Evolutionary conservation across 2,113 vertebrate genomes (phyloP), one percentile per base, ranked within the genome.

Genomic region (Crotalus horridus): DNA sequence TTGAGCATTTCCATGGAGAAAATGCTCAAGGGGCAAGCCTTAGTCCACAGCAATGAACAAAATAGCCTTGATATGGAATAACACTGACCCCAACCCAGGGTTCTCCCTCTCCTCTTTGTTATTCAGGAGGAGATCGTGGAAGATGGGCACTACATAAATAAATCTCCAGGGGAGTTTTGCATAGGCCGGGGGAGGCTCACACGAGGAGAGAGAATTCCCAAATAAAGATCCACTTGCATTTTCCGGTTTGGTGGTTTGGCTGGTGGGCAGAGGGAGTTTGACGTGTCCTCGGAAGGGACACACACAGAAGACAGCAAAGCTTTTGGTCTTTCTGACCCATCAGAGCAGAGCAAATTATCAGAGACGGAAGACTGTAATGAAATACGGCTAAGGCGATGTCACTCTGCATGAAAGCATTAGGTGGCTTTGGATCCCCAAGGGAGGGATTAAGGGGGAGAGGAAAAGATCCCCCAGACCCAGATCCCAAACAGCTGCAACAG

Each of bases 281-380:
- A 91, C 69, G 48, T 8, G 20, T 0, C 0, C 0, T 81, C 74
- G 2, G 0, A 2, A 29, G 4, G 33, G 85, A 88, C n/a, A 61
- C 43, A 6, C 23, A 43, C 11, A 10, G 29, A 0, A 0, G 91
- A 46, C 48, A 90, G 91, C n/a, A 56, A 93, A 89, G 85, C 64
- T 29, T 88, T n/a, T 89, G 0, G 2, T 29, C 89, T 55, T 93
- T 92, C 92, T 43, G 59, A 53, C 81, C 94, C 3, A 3, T 55
- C 3, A 74, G 86, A 0, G 58, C 85, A 0, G 0, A 85, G 89
- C 92, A 94, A 94, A 96, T 94, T 54, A 88, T 69, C 59, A 0
- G 0, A 53, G 92, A 93, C 93, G 43, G 92, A 89, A 91, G 39
- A 6, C 10, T 1, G 93, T 33, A 92, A 94, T 0, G 87, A 17